phyloP scores from a whole-genome alignment of 2,888 invertebrate genomes.

The Cheilosia vulpina region DNA sequence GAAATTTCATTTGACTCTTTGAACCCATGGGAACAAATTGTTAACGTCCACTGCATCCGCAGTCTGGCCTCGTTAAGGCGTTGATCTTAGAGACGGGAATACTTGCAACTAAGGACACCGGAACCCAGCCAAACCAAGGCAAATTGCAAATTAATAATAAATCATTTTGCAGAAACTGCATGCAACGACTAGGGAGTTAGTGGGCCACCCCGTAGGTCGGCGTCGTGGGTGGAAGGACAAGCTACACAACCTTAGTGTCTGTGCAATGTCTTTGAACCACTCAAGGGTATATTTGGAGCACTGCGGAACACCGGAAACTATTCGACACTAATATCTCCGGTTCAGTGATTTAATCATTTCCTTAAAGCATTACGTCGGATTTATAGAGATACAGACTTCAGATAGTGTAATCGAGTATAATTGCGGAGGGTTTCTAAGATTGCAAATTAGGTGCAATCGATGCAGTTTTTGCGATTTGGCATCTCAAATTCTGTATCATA shows the following conservation, averaged over 20 bases:
- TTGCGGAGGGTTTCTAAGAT: neutral
- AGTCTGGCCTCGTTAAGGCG: conserved; percentile 24
- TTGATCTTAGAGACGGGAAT: conserved; percentile 36
- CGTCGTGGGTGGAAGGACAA: neutral
- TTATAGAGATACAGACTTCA: conserved; percentile 1
- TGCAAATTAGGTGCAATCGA: neutral
- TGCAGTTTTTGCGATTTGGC: neutral
- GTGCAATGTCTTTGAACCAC: conserved; percentile 31
- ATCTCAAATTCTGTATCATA: too few species aligned
- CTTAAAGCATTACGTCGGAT: neutral
- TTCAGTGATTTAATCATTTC: conserved; percentile 41
- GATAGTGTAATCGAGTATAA: neutral
- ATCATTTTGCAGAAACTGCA: conserved; percentile 62
- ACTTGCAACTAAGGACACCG: conserved; percentile 52
- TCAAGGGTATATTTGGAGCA: conserved; percentile 27
- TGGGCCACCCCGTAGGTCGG: conserved; percentile 1
- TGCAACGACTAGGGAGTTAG: conserved; percentile 3
- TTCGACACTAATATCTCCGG: conserved; percentile 59
- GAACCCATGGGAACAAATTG: conserved; percentile 40
- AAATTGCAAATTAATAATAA: conserved; percentile 73
- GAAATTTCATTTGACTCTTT: conserved; percentile 12
- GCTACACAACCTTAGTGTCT: conserved; percentile 2
- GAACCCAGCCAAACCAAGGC: conserved; percentile 50
- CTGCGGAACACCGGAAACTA: conserved; percentile 35
- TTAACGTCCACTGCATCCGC: conserved; percentile 22